A percentile compares a stretch with the other conserved stretches of the same genome.
Evolutionary conservation across 2,888 invertebrate species (phyloP).

Genomic region (Noctua janthe): DNA sequence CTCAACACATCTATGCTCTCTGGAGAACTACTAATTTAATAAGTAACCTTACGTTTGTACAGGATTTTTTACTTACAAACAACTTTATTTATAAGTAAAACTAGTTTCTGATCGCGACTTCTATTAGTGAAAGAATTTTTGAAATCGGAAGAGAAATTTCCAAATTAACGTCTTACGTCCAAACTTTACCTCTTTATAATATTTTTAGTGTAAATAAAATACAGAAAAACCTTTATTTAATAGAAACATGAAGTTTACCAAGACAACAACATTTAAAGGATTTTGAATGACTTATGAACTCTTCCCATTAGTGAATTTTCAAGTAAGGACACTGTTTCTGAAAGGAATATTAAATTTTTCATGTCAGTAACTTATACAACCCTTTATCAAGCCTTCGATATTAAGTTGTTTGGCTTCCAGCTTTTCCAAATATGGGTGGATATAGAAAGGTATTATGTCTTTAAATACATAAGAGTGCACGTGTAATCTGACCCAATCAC

Average conservation of each 20-base stretch:
- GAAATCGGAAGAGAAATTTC: background rate
- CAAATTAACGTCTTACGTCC: too few relatives aligned
- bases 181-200: background rate
- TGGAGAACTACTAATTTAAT: background rate
- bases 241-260: background rate
- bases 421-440: background rate
- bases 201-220: background rate
- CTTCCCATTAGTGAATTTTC: background rate
- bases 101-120: background rate
- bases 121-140: too few relatives aligned
- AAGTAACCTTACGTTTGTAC: background rate
- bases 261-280: background rate
- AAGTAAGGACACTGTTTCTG: background rate
- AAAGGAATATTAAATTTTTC: background rate
- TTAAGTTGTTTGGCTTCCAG: background rate
- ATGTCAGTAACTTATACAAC: background rate
- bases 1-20: background rate
- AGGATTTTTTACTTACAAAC: background rate
- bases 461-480: background rate
- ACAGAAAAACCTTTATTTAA: background rate
- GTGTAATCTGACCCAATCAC: background rate
- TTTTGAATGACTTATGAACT: background rate
- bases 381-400: background rate
- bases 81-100: background rate
- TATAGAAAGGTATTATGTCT: background rate